Conservation (phyloP, 1,140 invertebrate genomes). For the Tetranychus cinnabarinus region DNA sequence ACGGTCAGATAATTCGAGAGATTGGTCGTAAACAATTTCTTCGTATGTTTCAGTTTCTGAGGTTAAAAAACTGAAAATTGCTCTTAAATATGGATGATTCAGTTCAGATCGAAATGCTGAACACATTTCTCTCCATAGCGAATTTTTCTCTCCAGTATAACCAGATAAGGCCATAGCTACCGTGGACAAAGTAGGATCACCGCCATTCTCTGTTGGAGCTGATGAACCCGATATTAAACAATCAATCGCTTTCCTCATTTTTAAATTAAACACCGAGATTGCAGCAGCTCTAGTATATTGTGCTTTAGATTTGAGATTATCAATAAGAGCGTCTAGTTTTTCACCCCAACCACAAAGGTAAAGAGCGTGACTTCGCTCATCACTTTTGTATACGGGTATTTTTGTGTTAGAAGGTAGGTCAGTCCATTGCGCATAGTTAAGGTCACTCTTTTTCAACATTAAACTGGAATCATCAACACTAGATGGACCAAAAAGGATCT, state of each 20-base stretch:
- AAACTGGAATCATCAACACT: background rate
- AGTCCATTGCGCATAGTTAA: background rate
- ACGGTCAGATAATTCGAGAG: slow-evolving; percentile 58
- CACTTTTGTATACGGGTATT: background rate
- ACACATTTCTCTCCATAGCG: slow-evolving; percentile 59
- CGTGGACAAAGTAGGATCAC: slow-evolving; percentile 21
- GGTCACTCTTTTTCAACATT: background rate
- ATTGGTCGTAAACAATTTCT: slow-evolving; percentile 49
- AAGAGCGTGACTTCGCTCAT: background rate
- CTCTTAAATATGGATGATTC: slow-evolving; percentile 63
- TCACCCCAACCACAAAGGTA: background rate
- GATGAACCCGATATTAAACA: slow-evolving; percentile 41
- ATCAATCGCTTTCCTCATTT: slow-evolving; percentile 54
- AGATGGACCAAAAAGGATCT: background rate
- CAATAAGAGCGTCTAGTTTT: background rate
- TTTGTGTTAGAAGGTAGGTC: background rate
- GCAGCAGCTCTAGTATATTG: slow-evolving; percentile 58
- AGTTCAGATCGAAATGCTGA: slow-evolving; percentile 39
- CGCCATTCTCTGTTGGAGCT: slow-evolving; percentile 6
- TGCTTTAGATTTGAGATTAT: slow-evolving; percentile 9
- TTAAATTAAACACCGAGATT: slow-evolving; percentile 67
- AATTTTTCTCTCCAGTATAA: slow-evolving; percentile 23
- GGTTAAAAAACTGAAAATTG: slow-evolving; percentile 73
- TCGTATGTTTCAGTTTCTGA: slow-evolving; percentile 41
- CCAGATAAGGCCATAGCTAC: slow-evolving; percentile 76